Base-by-base conservation (phyloP, 2,113 vertebrate genomes). In the Bucco capensis region DNA sequence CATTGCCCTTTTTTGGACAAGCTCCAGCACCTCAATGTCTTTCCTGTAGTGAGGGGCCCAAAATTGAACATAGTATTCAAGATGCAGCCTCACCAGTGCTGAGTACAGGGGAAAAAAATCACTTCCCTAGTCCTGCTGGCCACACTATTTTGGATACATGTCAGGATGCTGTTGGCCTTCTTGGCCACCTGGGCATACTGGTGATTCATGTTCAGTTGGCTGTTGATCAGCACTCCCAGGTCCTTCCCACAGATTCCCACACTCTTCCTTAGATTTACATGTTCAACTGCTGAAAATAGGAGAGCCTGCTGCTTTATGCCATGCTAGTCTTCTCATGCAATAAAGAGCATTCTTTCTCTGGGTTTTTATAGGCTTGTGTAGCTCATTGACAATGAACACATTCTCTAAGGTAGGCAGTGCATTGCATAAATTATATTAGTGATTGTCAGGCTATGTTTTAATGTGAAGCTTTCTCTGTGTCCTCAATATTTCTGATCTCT, bases 311-410 rank as follows among this genome's bases (percentile, higher is more conserved):
- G 57, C 25, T 88, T 86, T 93, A 53, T 73, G 65, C 67, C 57
- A 46, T 35, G 35, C 31, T 54, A 4, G 1, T 67, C 51, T 88
- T 69, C 65, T 56, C 65, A 57, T 50, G 67, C 64, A 92, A 88
- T 37, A 73, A 73, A 62, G 35, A 64, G 18, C 28, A 19, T 15
- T 66, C 58, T n/a, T 69, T 42, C 49, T 40, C 62, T 71, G 76
- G 53, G n/a, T 19, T 69, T 94, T 95, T 94, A 83, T 49, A 82
- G 83, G 85, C 47, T 88, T 90, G 40, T 69, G 69, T 44, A 66
- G 49, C 72, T 83, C 53, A 33, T 27, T 71, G 77, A 54, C 67
- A 89, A 47, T 9, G 38, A 74, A 62, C 17, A 38, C 11, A 14
- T 58, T 82, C 56, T 57, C 49, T 69, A 87, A 65, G 25, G 66